These are phyloP conservation scores for Dasyprocta punctata DNA, from an alignment of 2,113 vertebrate genomes.

Conservation along the genomic window DNA sequence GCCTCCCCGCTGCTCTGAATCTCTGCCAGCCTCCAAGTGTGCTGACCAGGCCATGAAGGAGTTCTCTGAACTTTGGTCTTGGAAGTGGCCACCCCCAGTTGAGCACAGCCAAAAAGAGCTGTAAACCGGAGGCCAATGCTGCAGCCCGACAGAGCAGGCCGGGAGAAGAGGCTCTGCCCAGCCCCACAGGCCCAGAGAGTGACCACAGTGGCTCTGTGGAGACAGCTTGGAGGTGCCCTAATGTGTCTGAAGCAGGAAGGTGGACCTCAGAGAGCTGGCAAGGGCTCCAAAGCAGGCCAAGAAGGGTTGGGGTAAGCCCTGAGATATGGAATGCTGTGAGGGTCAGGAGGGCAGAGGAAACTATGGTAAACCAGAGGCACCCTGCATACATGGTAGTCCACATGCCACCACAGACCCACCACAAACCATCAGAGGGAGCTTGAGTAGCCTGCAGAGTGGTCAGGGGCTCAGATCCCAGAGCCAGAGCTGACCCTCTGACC, in stretches of 20 bases:
- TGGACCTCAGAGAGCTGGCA: not conserved
- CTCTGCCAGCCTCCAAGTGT: not conserved
- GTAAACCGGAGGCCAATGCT: accelerated
- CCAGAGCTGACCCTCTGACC: not conserved
- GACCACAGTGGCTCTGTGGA: accelerated
- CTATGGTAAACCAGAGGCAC: not conserved
- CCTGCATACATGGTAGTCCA: accelerated
- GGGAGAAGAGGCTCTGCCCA: accelerated
- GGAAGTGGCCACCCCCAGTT: too few species aligned
- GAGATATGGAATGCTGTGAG: accelerated
- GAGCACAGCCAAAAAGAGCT: not conserved
- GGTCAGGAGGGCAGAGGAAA: not conserved
- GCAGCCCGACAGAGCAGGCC: too few species aligned
- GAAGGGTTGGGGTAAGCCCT: not conserved
- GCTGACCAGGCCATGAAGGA: not conserved
- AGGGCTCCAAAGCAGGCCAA: too few species aligned
- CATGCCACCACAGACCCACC: accelerated
- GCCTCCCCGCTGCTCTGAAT: not conserved
- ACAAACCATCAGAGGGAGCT: not conserved
- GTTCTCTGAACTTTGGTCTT: not conserved
- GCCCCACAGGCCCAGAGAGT: accelerated
- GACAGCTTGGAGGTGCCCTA: not conserved
- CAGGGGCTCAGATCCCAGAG: not conserved
- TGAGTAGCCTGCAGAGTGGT: accelerated
- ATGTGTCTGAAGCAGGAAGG: not conserved